A percentile compares a stretch with the other conserved stretches of the same genome.
These are phyloP conservation scores for Etia nguti DNA, from an alignment of 2,113 vertebrate species.

Conservation along the genomic window DNA sequence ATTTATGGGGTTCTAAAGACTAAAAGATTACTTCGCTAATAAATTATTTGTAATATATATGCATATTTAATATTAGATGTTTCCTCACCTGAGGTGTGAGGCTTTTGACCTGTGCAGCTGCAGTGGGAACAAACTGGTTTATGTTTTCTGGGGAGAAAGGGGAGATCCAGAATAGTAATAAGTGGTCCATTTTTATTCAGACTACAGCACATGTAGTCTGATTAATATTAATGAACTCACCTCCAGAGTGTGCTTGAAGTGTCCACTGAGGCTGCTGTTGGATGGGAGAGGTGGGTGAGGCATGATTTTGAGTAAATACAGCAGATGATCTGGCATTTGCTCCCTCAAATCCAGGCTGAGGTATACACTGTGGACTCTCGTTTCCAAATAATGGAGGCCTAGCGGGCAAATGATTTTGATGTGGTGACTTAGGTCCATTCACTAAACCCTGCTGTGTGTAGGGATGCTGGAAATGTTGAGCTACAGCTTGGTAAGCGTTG, in stretches of 20 bases:
- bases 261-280: conserved; percentile 42
- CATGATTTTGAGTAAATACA: neutral
- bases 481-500: neutral
- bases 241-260: neutral
- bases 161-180: neutral
- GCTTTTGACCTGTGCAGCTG: neutral
- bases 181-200: neutral
- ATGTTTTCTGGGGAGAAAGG: conserved; percentile 24
- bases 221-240: neutral
- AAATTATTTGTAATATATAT: rapidly evolving
- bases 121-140: conserved; percentile 16
- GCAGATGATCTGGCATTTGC: neutral
- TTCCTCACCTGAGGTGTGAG: conserved; percentile 29
- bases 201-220: neutral
- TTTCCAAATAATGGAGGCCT: neutral
- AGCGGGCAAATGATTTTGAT: neutral
- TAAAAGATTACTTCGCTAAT: rapidly evolving
- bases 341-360: neutral
- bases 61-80: neutral
- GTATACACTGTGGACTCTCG: neutral
- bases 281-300: neutral
- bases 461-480: neutral
- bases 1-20: neutral
- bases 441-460: neutral
- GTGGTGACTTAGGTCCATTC: conserved; percentile 9